Conservation (phyloP, 2,797 vertebrate species). For the Hybognathus amarus region DNA sequence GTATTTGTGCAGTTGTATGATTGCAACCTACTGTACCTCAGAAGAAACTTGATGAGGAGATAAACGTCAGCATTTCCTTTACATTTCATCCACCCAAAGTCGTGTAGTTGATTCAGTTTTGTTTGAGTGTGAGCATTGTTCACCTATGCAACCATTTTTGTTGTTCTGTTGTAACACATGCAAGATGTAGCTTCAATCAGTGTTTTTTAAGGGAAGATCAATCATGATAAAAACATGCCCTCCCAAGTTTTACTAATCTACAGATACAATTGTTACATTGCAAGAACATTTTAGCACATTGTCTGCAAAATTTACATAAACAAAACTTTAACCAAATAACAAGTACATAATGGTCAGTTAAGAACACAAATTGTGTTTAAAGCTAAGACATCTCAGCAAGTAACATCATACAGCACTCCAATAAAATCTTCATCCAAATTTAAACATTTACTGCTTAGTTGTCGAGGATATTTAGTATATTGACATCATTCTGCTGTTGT, state of each 20-base stretch:
- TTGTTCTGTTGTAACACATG: conserved; percentile 13
- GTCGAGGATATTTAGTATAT: neutral
- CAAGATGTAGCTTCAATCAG: conserved; percentile 35
- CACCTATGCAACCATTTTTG: conserved; percentile 30
- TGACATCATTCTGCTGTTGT: conserved; percentile 10
- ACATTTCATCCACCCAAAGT: neutral
- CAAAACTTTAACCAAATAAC: conserved; percentile 25
- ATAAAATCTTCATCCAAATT: neutral
- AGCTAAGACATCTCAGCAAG: neutral
- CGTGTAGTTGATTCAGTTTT: neutral
- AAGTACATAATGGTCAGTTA: neutral
- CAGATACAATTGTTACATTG: neutral
- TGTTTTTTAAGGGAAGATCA: conserved; percentile 11
- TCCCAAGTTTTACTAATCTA: conserved; percentile 6
- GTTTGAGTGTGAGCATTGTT: neutral
- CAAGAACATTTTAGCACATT: neutral
- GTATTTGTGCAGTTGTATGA: conserved; percentile 18
- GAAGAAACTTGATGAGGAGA: conserved; percentile 24
- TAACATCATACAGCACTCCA: neutral
- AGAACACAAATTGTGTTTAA: conserved; percentile 7
- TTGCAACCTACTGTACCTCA: neutral
- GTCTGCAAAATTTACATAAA: neutral
- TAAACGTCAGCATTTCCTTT: neutral
- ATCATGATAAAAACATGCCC: neutral
- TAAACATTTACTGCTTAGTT: neutral